phyloP scores from a whole-genome alignment of 2,113 vertebrate species.

The Oreochromis aureus region DNA sequence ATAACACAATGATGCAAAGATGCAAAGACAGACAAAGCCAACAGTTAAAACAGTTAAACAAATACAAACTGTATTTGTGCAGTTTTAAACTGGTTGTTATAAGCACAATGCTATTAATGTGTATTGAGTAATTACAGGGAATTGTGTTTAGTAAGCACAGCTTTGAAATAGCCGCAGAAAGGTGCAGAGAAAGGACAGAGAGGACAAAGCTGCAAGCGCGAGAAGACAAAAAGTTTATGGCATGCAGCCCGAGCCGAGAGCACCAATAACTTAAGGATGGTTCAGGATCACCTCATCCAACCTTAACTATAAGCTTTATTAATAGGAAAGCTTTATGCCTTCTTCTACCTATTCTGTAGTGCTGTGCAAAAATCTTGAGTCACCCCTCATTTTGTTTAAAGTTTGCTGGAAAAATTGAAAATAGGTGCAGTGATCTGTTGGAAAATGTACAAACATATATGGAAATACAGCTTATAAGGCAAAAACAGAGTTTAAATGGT shows the following conservation, averaged over 20 bases:
- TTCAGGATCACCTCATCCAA: too few relatives aligned
- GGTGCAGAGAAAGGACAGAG: neutral
- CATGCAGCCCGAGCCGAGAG: neutral
- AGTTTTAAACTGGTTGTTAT: neutral
- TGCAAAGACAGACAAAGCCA: neutral
- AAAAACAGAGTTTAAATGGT: neutral
- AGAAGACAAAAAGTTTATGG: neutral
- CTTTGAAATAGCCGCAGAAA: neutral
- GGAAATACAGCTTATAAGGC: neutral
- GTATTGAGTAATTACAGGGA: neutral
- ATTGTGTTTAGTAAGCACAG: neutral
- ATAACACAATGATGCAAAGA: neutral
- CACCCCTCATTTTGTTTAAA: neutral
- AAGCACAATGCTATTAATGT: neutral
- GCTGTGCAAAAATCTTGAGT: neutral
- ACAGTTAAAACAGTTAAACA: neutral
- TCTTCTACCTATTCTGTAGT: neutral
- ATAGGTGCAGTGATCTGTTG: neutral
- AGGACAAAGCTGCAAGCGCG: neutral
- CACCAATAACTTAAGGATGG: neutral
- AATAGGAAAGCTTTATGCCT: neutral
- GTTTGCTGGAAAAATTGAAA: neutral
- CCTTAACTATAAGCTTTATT: neutral
- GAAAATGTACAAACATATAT: neutral
- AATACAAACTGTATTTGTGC: neutral